Base-by-base conservation (phyloP, 2,797 vertebrate species). In the Spea hammondii region DNA sequence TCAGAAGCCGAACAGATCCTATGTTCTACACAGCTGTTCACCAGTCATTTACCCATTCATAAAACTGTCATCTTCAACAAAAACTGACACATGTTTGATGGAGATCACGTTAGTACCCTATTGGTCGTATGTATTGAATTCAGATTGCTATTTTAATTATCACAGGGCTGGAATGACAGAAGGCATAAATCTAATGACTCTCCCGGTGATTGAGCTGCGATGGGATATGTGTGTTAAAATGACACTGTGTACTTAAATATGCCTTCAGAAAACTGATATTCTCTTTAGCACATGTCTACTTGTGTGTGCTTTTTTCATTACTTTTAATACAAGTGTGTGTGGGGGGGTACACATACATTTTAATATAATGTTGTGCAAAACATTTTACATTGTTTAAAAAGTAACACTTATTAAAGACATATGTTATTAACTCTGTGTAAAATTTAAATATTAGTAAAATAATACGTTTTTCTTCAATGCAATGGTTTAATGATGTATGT, bases 101-200 rank as follows among this genome's bases (percentile, higher is more conserved):
- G 85, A 84, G 90, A 87, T 89, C 89, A 84, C 87, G 83, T 88
- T 89, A 88, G 84, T 87, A 74, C 17, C 70, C 75, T 86, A 2
- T 14, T 72, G 72, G 82, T 85, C 79, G 65, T 76, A 69, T 78
- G 45, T 77, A 81, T 59, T 88, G 79, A 90, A 88, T 90, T 90
- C 88, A 85, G 78, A 82, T 88, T 82, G 81, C 83, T 91, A 89
- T 88, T 92, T 91, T 88, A 91, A 87, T 89, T 90, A 89, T 87
- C 84, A 82, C 87, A 90, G 91, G 87, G 90, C 89, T 90, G 86
- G 91, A 89, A 88, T 93, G 91, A 92, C 88, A 91, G 89, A 93
- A 91, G 88, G 83, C 89, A 86, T 92, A 92, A 88, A 89, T 91
- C 88, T 92, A 82, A 85, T 89, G 86, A 88, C 85, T 91, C 81